Evolutionary conservation across 2,797 vertebrate genomes (phyloP).

Genomic region (Clarias fuscus): DNA sequence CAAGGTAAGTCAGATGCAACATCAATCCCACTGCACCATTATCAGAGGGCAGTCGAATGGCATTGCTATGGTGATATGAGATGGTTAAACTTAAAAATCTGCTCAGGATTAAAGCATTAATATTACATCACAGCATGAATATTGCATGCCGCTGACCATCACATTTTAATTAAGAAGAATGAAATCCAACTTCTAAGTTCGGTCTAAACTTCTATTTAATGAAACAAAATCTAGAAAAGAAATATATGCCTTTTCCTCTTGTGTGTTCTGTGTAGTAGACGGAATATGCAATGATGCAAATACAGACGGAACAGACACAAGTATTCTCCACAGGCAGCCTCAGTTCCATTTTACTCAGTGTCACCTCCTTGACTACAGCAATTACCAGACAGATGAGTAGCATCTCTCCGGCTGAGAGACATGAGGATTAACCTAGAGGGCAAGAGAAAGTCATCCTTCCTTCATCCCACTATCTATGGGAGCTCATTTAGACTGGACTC

Average conservation of each 20-base stretch:
- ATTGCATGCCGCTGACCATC: not conserved
- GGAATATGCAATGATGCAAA: constrained; percentile 42
- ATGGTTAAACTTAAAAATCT: not conserved
- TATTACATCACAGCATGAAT: not conserved
- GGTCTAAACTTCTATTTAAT: constrained; percentile 1
- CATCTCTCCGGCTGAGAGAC: constrained; percentile 50
- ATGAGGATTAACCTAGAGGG: constrained; percentile 52
- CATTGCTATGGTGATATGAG: not conserved
- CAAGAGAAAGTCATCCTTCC: constrained; percentile 49
- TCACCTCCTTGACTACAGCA: constrained; percentile 58
- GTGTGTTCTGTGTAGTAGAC: constrained; percentile 32
- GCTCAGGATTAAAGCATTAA: not conserved
- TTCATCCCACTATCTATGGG: constrained; percentile 44
- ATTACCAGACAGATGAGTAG: constrained; percentile 60
- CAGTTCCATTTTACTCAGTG: constrained; percentile 45
- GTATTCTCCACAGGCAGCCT: constrained; percentile 40
- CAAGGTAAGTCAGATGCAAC: not conserved
- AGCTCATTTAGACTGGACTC: constrained; percentile 38
- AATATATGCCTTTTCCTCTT: not conserved
- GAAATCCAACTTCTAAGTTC: not conserved
- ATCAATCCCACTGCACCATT: not conserved
- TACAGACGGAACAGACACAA: constrained; percentile 39
- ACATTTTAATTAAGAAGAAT: not conserved
- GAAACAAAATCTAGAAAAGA: not conserved
- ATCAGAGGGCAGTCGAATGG: not conserved